Percentiles rank a stretch among this genome's conserved stretches.
phyloP scores from a whole-genome alignment of 2,888 invertebrate species.

The Tenthredo amoena region DNA sequence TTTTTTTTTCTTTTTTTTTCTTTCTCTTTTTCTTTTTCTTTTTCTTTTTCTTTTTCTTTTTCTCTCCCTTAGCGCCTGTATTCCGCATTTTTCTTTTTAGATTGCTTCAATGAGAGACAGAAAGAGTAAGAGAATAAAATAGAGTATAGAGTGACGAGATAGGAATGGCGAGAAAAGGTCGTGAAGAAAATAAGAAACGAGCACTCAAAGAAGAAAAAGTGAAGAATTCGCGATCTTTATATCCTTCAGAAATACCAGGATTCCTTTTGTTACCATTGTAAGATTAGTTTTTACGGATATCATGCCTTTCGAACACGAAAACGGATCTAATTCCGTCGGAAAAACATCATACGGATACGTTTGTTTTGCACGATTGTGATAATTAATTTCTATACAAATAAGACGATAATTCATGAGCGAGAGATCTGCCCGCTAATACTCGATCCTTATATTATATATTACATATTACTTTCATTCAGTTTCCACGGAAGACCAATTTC shows the following conservation, averaged over 20 bases:
- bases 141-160: not conserved
- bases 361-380: not conserved
- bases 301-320: not conserved
- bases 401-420: not conserved
- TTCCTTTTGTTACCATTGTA: not conserved
- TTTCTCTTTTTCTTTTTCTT: not conserved
- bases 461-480: not conserved
- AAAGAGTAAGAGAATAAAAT: not conserved
- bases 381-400: not conserved
- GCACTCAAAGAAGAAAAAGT: not conserved
- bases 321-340: not conserved
- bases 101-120: not conserved
- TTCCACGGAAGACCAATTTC: not conserved
- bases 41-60: not conserved
- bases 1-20: not conserved
- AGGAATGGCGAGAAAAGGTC: not conserved
- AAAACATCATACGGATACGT: not conserved
- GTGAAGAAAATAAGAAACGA: not conserved
- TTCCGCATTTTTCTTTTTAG: not conserved
- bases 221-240: conserved; percentile 2
- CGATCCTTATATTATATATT: not conserved
- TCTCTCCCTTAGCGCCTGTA: too few species aligned
- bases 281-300: not conserved
- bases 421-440: not conserved
- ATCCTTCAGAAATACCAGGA: not conserved